phyloP scores from a whole-genome alignment of 2,797 vertebrate species.

The Pterois miles region DNA sequence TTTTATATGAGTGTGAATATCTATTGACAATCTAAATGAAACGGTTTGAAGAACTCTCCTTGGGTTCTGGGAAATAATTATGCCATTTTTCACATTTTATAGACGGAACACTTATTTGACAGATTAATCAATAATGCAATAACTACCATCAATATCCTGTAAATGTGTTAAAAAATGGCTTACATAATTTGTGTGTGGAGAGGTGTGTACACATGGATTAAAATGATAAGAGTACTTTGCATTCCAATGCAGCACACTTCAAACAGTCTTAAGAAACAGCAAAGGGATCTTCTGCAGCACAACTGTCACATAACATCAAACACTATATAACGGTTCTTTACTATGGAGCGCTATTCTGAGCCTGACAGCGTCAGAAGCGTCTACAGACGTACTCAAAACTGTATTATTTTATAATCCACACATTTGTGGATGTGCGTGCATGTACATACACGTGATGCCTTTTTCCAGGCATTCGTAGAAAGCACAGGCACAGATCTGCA shows the following conservation, averaged over 20 bases:
- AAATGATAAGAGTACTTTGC: not conserved
- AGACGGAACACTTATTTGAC: not conserved
- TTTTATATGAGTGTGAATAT: not conserved
- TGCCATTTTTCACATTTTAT: not conserved
- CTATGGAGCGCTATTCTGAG: not conserved
- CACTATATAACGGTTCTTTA: too few species aligned
- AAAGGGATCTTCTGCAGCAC: not conserved
- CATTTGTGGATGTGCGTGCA: not conserved
- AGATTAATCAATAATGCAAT: not conserved
- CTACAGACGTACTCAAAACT: not conserved
- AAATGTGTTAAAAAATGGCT: not conserved
- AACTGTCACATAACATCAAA: not conserved
- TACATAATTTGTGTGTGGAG: not conserved
- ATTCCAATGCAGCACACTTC: not conserved
- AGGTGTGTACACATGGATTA: not conserved
- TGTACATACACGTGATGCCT: slow-evolving; percentile 93
- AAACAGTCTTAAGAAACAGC: not conserved
- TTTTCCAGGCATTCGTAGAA: slow-evolving; percentile 98
- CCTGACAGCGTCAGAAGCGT: not conserved
- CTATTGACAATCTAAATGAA: not conserved
- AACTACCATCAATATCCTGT: not conserved
- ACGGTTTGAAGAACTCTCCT: not conserved
- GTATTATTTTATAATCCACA: not conserved
- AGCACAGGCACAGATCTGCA: slow-evolving; percentile 96
- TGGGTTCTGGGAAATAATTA: not conserved